These are phyloP conservation scores for Temnothorax longispinosus DNA, from an alignment of 1,140 invertebrate genomes.

Conservation along the genomic window DNA sequence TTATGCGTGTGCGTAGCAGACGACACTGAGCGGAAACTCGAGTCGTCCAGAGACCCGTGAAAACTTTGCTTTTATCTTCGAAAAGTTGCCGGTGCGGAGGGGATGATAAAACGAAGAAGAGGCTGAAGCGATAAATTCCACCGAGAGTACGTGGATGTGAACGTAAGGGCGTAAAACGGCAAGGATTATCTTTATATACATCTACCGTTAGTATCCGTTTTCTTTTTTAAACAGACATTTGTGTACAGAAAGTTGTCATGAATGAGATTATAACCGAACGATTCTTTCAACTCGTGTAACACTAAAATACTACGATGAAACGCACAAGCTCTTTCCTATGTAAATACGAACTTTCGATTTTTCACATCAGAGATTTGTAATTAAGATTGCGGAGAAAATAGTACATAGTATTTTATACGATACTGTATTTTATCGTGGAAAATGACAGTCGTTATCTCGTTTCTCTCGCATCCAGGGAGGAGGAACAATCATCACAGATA, in stretches of 20 bases:
- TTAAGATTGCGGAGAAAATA: neutral
- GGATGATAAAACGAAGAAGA: slow-evolving; percentile 28
- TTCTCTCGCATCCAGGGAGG: neutral
- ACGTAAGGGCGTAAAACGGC: slow-evolving; percentile 60
- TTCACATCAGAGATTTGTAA: neutral
- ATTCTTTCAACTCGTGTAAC: neutral
- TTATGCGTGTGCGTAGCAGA: slow-evolving; percentile 68
- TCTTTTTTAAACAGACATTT: slow-evolving; percentile 10
- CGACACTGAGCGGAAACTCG: slow-evolving; percentile 58
- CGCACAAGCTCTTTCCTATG: neutral
- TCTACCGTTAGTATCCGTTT: slow-evolving; percentile 4
- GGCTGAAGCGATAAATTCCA: slow-evolving; percentile 63
- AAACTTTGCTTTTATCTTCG: slow-evolving; percentile 75
- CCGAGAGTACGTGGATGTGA: slow-evolving; percentile 61
- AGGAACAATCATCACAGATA: neutral
- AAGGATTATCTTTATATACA: slow-evolving; percentile 60
- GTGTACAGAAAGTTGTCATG: neutral
- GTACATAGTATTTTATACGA: neutral
- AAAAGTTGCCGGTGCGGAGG: slow-evolving; percentile 47
- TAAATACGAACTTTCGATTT: neutral
- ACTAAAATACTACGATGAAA: neutral
- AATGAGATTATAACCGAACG: neutral
- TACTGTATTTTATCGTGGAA: neutral
- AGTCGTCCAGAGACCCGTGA: slow-evolving; percentile 51
- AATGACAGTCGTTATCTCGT: neutral